A percentile compares a stretch with the other conserved stretches of the same genome.
These are phyloP conservation scores for Caenorhabditis japonica DNA, from an alignment of 2,888 invertebrate species.

Conservation along the genomic window DNA sequence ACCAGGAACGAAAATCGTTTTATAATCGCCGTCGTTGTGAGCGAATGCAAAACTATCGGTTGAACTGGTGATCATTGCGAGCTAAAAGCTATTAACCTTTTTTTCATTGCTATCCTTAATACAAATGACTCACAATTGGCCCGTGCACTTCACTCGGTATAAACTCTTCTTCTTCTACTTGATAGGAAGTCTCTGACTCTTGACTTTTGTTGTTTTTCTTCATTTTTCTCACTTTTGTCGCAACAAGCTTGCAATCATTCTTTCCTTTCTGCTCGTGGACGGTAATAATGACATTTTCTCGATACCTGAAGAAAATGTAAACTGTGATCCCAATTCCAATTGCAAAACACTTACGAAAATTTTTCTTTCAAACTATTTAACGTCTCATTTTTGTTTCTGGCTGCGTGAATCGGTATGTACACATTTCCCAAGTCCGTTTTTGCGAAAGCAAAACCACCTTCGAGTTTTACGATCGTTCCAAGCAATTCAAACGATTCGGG, in stretches of 20 bases:
- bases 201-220: too few species aligned
- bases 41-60: constrained; percentile 19
- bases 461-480: constrained; percentile 23
- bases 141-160: neutral
- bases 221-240: neutral
- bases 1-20: constrained; percentile 44
- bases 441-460: constrained; percentile 24
- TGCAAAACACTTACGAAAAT: constrained; percentile 15
- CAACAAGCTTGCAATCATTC: constrained; percentile 5
- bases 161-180: neutral
- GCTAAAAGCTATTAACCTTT: constrained; percentile 17
- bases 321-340: too few species aligned
- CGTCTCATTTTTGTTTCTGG: neutral
- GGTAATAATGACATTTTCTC: neutral
- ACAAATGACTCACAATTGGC: neutral
- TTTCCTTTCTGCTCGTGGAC: neutral
- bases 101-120: neutral
- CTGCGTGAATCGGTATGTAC: constrained; percentile 19
- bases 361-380: constrained; percentile 5
- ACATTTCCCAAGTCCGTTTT: constrained; percentile 12
- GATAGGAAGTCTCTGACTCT: too few species aligned
- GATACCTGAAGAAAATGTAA: constrained; percentile 5
- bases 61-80: neutral
- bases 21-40: neutral
- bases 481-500: neutral